Base-by-base conservation (phyloP, 2,888 invertebrate genomes). In the Andrena praecox region DNA sequence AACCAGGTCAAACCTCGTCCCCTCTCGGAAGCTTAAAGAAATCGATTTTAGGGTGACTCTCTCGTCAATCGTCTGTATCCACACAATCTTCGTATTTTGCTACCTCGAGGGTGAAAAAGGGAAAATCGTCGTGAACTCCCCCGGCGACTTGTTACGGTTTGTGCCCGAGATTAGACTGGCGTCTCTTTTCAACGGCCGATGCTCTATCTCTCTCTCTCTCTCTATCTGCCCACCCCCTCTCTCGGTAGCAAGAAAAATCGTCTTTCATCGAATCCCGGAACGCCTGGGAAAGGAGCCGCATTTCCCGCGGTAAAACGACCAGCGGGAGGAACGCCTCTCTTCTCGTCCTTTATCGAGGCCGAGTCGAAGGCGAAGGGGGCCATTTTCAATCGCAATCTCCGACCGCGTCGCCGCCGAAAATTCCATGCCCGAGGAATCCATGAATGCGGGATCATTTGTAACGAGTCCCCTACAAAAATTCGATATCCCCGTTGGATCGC, bases 111-210 rank as follows among this genome's bases (percentile, higher is more conserved):
- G 69, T 64, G 75, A 75, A 64, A 75, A 79, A 66, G 69, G 62
- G 29, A 69, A 79, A 79, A 75, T 70, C 64, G 79, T 66, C 79
- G 69, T 27, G 64, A 67, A 67, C 20, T 77, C 80, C 76, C 80
- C 20, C 8, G 71, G 62, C 62, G 62, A 72, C 67, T 77, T 77
- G 67, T 80, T 80, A 80, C 62, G 67, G 77, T 48, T 80, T 56
- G 54, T 62, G 62, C 54, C 35, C 77, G 52, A 77, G 80, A 77
- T 80, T 77, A 77, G 80, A 71, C 59, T n/a, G 8, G 24, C 42
- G 12, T 7, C 42, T 35, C 16, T 2, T 20, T 56, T 33, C 33
- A 35, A 27, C 59, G 6, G 1, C n/a, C 29, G 29, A 31, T 52
- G 6, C 60, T 1, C 35, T 12, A 8, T n/a, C 24, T 29, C 56